Evolutionary conservation across 2,797 vertebrate species (phyloP).

Genomic region (Squalus acanthias): DNA sequence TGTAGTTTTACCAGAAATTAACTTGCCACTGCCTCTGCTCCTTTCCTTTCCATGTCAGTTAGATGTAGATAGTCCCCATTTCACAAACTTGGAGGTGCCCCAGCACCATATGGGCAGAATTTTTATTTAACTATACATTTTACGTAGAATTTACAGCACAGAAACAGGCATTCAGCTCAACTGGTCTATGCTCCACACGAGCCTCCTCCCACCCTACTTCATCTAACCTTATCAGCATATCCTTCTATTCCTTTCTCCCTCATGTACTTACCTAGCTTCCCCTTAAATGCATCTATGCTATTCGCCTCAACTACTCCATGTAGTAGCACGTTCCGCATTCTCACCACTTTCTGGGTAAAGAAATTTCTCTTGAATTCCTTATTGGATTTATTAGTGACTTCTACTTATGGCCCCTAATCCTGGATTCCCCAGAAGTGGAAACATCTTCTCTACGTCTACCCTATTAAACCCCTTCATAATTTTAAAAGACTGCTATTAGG

Average conservation of each 20-base stretch:
- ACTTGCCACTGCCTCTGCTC: neutral
- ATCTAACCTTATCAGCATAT: neutral
- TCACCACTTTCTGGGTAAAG: neutral
- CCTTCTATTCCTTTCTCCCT: neutral
- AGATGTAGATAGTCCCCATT: neutral
- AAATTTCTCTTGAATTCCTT: too few relatives aligned
- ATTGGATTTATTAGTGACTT: too few relatives aligned
- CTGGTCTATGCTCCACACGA: neutral
- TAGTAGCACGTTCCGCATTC: neutral
- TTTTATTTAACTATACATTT: neutral
- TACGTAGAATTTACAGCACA: neutral
- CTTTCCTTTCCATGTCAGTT: neutral
- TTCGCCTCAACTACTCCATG: neutral
- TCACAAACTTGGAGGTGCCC: too few relatives aligned
- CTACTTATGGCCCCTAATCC: too few relatives aligned
- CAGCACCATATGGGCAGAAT: neutral
- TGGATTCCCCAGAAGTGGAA: too few relatives aligned
- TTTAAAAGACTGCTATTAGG: too few relatives aligned
- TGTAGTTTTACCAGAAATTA: neutral
- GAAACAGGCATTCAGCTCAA: neutral
- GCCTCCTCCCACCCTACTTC: neutral
- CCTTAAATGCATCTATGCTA: neutral
- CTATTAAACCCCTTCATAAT: too few relatives aligned
- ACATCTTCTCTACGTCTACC: too few relatives aligned
- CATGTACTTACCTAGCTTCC: neutral